These are phyloP conservation scores for Rutilus rutilus DNA, from an alignment of 2,113 vertebrate genomes.

Conservation along the genomic window DNA sequence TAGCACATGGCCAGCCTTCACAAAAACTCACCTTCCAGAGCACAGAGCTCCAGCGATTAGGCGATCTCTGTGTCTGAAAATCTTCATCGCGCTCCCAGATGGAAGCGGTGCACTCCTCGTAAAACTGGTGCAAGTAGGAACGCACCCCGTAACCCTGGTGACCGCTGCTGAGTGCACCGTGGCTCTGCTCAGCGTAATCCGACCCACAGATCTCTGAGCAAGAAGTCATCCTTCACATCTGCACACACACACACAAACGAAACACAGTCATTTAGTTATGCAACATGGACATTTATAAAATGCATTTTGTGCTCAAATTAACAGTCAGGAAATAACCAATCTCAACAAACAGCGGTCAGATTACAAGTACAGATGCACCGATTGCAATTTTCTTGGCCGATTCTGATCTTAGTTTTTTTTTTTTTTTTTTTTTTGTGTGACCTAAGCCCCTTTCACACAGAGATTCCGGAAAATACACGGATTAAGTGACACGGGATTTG, in stretches of 20 bases:
- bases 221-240: constrained; percentile 91
- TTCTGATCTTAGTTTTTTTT: no score
- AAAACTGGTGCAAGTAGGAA: constrained; percentile 98
- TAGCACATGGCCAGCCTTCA: neutral
- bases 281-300: no score
- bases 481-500: no score
- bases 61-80: constrained; percentile 99
- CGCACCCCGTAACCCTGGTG: constrained; percentile 94
- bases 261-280: neutral
- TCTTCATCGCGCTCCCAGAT: constrained; percentile 98
- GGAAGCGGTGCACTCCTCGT: constrained; percentile 97
- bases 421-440: no score
- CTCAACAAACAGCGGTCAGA: neutral
- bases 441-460: no score
- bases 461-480: no score
- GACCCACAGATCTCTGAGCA: constrained; percentile 88
- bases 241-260: constrained; percentile 37
- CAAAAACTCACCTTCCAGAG: constrained; percentile 91
- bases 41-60: constrained; percentile 92
- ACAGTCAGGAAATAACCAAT: neutral
- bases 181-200: constrained; percentile 75
- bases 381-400: no score
- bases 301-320: neutral
- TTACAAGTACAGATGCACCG: neutral
- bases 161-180: constrained; percentile 69